phyloP scores from a whole-genome alignment of 2,797 vertebrate species.

The Hoplostethus mediterraneus region DNA sequence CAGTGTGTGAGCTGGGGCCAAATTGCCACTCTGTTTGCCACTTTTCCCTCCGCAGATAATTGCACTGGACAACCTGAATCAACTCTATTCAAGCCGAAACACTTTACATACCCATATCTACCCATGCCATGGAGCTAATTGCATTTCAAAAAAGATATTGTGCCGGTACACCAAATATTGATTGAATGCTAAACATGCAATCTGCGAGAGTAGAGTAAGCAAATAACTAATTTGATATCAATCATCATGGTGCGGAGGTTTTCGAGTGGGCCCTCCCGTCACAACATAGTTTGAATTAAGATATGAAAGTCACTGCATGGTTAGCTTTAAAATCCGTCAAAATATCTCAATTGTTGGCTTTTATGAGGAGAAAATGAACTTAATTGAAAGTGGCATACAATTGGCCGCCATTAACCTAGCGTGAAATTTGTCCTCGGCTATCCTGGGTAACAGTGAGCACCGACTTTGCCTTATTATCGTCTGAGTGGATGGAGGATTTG shows the following conservation, averaged over 20 bases:
- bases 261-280: conserved; percentile 54
- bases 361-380: conserved; percentile 72
- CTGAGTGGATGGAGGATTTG: conserved; percentile 65
- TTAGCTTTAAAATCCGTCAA: conserved; percentile 67
- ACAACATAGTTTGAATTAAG: conserved; percentile 68
- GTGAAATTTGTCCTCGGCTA: conserved; percentile 80
- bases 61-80: conserved; percentile 83
- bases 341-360: conserved; percentile 78
- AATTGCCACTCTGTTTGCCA: conserved; percentile 79
- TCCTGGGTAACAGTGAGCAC: conserved; percentile 54
- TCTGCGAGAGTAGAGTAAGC: conserved; percentile 72
- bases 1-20: conserved; percentile 67
- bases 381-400: conserved; percentile 85
- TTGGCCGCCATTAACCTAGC: conserved; percentile 80
- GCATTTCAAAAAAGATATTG: conserved; percentile 77
- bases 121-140: conserved; percentile 78
- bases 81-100: conserved; percentile 79
- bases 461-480: conserved; percentile 67
- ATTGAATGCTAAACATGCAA: conserved; percentile 82
- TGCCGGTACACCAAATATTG: conserved; percentile 79
- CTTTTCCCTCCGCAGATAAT: conserved; percentile 79
- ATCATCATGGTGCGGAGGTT: conserved; percentile 41
- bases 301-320: conserved; percentile 69
- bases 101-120: conserved; percentile 81
- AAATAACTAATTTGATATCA: conserved; percentile 80